Evolutionary conservation across 2,113 vertebrate species (phyloP), one percentile per base, ranked within the genome.

Genomic region (Crotophaga sulcirostris): DNA sequence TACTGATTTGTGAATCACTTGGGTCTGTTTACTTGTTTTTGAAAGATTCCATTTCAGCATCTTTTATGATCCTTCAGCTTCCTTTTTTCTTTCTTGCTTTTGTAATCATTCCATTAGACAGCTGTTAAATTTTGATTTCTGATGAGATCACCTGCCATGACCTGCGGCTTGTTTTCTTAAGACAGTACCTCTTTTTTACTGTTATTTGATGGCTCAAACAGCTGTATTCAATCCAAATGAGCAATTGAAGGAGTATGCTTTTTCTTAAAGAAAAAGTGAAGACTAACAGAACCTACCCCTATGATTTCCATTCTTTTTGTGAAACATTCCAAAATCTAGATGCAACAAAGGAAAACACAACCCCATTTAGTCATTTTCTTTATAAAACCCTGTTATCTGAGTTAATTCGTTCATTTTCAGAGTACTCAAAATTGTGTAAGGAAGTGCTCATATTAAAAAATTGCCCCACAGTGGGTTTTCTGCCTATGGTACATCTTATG

Each of bases 141-240:
- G 62, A 87, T 69, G 66, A 95, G 62, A 49, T 93, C 25, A 62
- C 79, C 51, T 69, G 28, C 40, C 54, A 66, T 87, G 77, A 89
- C 85, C 94, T 91, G 45, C 68, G 34, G 42, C 54, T 81, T 94
- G 60, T 78, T 87, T 79, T 92, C 60, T 69, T 47, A 28, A 87
- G 36, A n/a, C 74, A 85, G 69, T 69, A 49, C 33, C 23, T 69
- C 49, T 93, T 23, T 58, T 42, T 79, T 54, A 54, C 33, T 89
- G 67, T 38, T 3, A 5, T 60, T 84, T 12, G 26, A n/a, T 58
- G 62, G n/a, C n/a, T 84, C 47, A 79, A 75, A 84, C 10, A 87
- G 31, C 23, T 60, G 10, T 42, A 73, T n/a, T 56, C 58, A 85
- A 87, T 87, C 84, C 6, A 16, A 0, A 36, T 29, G 9, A 60